Base-by-base conservation (phyloP, 2,113 vertebrate genomes). In the Gavialis gangeticus region DNA sequence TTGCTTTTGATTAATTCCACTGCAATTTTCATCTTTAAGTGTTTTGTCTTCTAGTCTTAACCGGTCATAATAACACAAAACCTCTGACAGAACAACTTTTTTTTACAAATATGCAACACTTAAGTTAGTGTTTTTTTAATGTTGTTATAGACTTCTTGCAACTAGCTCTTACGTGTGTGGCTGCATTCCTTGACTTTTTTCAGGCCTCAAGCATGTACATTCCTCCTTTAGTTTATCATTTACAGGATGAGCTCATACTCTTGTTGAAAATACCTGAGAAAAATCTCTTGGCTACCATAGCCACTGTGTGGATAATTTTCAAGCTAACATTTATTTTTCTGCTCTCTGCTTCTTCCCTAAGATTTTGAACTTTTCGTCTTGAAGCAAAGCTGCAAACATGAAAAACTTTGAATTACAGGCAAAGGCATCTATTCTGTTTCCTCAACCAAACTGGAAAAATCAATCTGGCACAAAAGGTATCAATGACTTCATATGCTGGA, bases 201-300 rank as follows among this genome's bases (percentile, higher is more conserved):
- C 21, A 79, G 60, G 24, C 19, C 57, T 78, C 57, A 89, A 27
- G 60, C 77, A 5, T 34, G 19, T 63, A 55, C 3, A 1, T 93
- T 96, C 82, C 37, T 97, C 56, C 56, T 87, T 92, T 59, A 83
- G 88, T 94, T 97, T 92, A 91, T 96, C 63, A 94, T 85, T 90
- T 94, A 73, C 81, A 80, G 63, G 28, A 62, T 85, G 79, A 88
- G 10, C 62, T 94, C 58, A 89, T 95, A 37, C 18, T n/a, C 34
- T 81, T 83, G 54, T 62, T 90, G 73, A 87, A 91, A 93, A 87
- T 80, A 79, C 76, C 64, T 69, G 21, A 90, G 63, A 25, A 80
- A 92, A 94, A 62, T 0, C 46, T 37, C 60, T 91, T 89, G 69
- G 3, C 58, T 94, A 24, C 25, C n/a, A 37, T 17, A 81, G 30